Base-by-base conservation (phyloP, 2,888 invertebrate species). In the Heterodera filipjevi region DNA sequence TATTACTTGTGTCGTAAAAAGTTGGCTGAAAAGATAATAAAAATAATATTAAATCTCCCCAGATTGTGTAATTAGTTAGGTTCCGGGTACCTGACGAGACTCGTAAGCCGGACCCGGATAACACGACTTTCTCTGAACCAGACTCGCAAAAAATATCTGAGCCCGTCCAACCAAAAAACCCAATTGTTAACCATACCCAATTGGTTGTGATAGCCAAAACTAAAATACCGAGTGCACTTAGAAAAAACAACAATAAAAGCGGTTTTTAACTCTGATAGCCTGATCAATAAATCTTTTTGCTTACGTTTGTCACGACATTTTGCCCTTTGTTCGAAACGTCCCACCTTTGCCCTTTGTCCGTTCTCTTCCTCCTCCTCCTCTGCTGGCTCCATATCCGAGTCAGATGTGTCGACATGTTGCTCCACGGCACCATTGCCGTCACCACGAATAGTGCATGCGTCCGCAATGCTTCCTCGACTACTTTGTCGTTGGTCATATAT, bases 11-110 rank as follows among this genome's bases (percentile, higher is more conserved):
- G 14, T 84, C 84, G 75, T 86, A 86, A 82, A 86, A 86, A 6
- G 84, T 85, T 39, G 86, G 84, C 85, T 86, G 81, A 80, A 85
- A 81, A 32, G 30, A 44, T 44, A n/a, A n/a, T n/a, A n/a, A n/a
- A n/a, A n/a, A n/a, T n/a, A n/a, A n/a, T n/a, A n/a, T n/a, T n/a
- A n/a, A n/a, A n/a, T n/a, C n/a, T n/a, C n/a, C n/a, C n/a, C n/a
- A n/a, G n/a, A n/a, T n/a, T n/a, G n/a, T n/a, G n/a, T n/a, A n/a
- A n/a, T n/a, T n/a, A n/a, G n/a, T n/a, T n/a, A n/a, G n/a, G n/a
- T n/a, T n/a, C n/a, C n/a, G n/a, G n/a, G n/a, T n/a, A n/a, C n/a
- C n/a, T n/a, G n/a, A n/a, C n/a, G n/a, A n/a, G n/a, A n/a, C n/a
- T n/a, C n/a, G n/a, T n/a, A n/a, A n/a, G n/a, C n/a, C n/a, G n/a